These are phyloP conservation scores for Pipistrellus kuhlii DNA, from an alignment of 2,797 vertebrate genomes.

Conservation along the genomic window DNA sequence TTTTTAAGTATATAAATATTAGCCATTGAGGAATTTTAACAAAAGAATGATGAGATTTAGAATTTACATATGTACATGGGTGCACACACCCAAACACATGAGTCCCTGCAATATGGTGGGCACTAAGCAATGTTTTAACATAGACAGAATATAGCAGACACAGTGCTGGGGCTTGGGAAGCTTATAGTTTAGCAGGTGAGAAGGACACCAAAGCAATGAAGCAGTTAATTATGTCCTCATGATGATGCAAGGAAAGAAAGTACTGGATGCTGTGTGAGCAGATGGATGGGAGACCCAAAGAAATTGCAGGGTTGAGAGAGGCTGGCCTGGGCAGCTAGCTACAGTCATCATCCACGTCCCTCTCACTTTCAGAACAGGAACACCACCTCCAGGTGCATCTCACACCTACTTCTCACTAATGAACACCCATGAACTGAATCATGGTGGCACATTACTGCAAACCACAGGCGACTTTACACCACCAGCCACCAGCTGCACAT, in stretches of 20 bases:
- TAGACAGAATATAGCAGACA: background rate
- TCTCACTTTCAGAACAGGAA: background rate
- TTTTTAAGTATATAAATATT: background rate
- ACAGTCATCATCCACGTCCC: background rate
- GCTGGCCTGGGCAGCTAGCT: background rate
- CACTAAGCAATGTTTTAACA: background rate
- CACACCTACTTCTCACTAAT: background rate
- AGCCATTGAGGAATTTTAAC: background rate
- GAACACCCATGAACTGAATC: background rate
- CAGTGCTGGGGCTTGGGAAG: fast-evolving
- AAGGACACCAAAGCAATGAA: background rate
- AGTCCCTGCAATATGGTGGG: background rate
- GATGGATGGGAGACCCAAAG: fast-evolving
- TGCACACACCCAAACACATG: background rate
- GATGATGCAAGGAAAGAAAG: background rate
- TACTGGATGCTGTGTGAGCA: background rate
- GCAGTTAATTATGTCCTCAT: background rate
- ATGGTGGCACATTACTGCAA: background rate
- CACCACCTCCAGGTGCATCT: fast-evolving
- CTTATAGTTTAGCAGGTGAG: background rate
- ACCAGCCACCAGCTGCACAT: background rate
- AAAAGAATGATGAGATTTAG: background rate
- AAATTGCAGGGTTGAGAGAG: background rate
- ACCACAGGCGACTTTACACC: no score
- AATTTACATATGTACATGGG: background rate